Evolutionary conservation across 2,888 invertebrate genomes (phyloP).

Genomic region (Loripinus fragilis): DNA sequence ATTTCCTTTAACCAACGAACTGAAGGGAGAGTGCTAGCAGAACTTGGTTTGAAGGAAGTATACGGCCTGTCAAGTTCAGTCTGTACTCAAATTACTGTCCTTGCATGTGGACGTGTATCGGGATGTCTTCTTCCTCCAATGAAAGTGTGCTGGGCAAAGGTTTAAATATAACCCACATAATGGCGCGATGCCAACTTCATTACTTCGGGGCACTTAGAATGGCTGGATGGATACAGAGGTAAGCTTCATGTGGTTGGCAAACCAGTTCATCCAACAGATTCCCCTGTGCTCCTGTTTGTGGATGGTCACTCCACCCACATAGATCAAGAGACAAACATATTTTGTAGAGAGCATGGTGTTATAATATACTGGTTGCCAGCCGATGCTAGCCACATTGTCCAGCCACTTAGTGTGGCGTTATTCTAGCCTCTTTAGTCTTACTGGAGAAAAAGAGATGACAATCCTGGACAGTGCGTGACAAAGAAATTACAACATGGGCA

Average conservation of each 20-base stretch:
- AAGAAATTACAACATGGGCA: background rate
- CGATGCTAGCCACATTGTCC: slow-evolving; percentile 37
- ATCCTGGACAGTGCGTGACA: background rate
- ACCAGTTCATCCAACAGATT: slow-evolving; percentile 2
- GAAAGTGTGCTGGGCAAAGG: slow-evolving; percentile 47
- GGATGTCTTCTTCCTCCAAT: slow-evolving; percentile 44
- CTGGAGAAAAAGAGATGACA: background rate
- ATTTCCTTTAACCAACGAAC: slow-evolving; percentile 20
- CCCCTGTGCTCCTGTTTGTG: slow-evolving; percentile 41
- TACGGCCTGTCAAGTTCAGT: slow-evolving; percentile 25
- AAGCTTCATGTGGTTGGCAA: slow-evolving; percentile 25
- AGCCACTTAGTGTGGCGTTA: background rate
- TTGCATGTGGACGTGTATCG: slow-evolving; percentile 46
- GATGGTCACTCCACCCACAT: slow-evolving; percentile 47
- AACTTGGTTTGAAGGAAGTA: slow-evolving; percentile 24
- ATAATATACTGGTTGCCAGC: slow-evolving; percentile 46
- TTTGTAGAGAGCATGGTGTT: slow-evolving; percentile 36
- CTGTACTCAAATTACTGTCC: slow-evolving; percentile 53
- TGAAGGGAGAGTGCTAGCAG: slow-evolving; percentile 26
- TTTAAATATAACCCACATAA: slow-evolving; percentile 34
- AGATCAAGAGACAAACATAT: no score
- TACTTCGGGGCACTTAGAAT: slow-evolving; percentile 29
- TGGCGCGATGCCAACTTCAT: slow-evolving; percentile 28
- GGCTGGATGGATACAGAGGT: slow-evolving; percentile 58
- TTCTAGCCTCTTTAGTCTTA: background rate